Evolutionary conservation across 2,113 vertebrate genomes (phyloP), one percentile per base, ranked within the genome.

Genomic region (Neotragus moschatus): DNA sequence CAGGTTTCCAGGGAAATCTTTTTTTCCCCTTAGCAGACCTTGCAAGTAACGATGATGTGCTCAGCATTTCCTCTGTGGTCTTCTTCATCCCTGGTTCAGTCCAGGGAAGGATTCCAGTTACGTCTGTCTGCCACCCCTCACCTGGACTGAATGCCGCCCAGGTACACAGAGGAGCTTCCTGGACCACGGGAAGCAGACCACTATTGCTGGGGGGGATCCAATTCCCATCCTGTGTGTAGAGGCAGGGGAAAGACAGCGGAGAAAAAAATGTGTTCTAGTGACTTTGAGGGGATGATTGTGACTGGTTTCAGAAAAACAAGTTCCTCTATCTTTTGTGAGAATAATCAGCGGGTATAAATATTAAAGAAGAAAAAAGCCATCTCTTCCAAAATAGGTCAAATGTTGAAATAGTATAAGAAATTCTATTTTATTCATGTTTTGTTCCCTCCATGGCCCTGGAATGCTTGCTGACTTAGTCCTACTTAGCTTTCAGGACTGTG

Each of bases 381-480:
- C 17, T 87, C 58, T 95, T 86, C 58, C 43, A 17, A 91, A 94
- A 93, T 95, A 96, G 94, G 94, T 96, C 93, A 97, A 75, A 92
- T 93, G 51, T 93, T 91, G 79, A 91, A 94, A 81, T 19, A 55
- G 63, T 51, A 75, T 94, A 91, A 91, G 93, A 94, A 92, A 84
- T 55, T 86, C 73, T 86, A 28, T 90, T 90, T 93, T 97, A 93
- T 92, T 39, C 85, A 5, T 43, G n/a, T 66, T 90, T 88, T 86
- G 77, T 96, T 96, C 73, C 58, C 61, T n/a, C 56, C 36, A 3
- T 88, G 86, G 96, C 49, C 92, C 84, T 70, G 75, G 97, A 94
- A 97, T 89, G 91, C 96, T 97, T 96, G 97, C 97, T 98, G 96
- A 80, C 97, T 96, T n/a, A 88, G 91, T 49, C 92, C 53, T 49